A percentile compares a stretch with the other conserved stretches of the same genome.
Conservation (phyloP, 2,888 invertebrate species). For the Melieria omissa region DNA sequence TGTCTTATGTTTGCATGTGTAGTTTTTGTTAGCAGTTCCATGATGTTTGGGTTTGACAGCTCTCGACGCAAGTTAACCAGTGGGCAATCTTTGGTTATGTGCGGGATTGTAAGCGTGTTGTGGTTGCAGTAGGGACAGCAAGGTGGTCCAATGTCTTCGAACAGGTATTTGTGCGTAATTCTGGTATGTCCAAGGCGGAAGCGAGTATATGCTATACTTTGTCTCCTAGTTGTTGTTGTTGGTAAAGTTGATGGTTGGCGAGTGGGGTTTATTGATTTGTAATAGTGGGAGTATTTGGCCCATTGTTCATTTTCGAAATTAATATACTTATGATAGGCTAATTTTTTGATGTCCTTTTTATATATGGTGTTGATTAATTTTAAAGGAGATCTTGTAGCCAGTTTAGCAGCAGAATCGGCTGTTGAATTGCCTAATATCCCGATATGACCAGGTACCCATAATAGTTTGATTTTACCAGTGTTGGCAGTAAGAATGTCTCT, state of each 20-base stretch:
- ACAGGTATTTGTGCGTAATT: slow-evolving; percentile 4
- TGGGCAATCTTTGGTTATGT: no score
- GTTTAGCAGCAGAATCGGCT: slow-evolving; percentile 15
- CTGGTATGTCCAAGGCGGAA: slow-evolving; percentile 21
- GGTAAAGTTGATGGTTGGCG: background rate
- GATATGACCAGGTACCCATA: slow-evolving; percentile 66
- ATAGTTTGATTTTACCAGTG: slow-evolving; percentile 47
- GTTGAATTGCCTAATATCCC: slow-evolving; percentile 8
- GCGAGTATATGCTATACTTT: slow-evolving; percentile 2
- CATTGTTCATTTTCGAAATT: background rate
- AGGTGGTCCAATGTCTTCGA: background rate
- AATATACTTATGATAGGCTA: background rate
- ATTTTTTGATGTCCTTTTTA: slow-evolving; percentile 9
- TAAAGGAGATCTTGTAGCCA: background rate
- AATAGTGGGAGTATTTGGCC: slow-evolving; percentile 9
- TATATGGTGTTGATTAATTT: background rate
- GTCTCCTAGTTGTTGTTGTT: background rate
- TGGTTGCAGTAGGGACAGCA: no score
- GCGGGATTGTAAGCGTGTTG: no score
- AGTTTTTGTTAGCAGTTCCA: no score
- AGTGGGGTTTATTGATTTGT: background rate
- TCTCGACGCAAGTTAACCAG: no score
- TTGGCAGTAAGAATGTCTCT: background rate
- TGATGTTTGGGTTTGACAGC: no score
- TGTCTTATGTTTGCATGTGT: no score